Base-by-base conservation (phyloP, 2,797 vertebrate genomes). In the Anguilla pacifica region DNA sequence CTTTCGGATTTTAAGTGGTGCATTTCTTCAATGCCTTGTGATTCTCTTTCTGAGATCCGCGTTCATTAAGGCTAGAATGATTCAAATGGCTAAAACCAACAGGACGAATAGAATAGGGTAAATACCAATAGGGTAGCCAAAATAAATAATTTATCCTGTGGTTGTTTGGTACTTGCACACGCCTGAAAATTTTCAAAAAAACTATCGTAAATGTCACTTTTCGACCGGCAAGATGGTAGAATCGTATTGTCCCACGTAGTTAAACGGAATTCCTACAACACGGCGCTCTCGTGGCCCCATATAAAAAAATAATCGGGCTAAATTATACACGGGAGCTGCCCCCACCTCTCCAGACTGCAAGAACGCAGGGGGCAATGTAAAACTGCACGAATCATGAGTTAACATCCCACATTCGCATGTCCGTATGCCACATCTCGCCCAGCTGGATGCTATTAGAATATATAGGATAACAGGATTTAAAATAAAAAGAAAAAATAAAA, bases 291-390 rank as follows among this genome's bases (percentile, higher is more conserved):
- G 51, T 53, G 51, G 51, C 39, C 85, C 53, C 85, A 57, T 28
- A 86, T 81, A 53, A 70, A 79, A 74, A 89, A 89, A n/a, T 28
- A 67, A 81, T 51, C 39, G 1, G 88, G 83, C 90, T 94, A 93
- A 94, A 95, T 94, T 81, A 74, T 88, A 83, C 88, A 85, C 86
- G 89, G 84, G 91, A 91, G 92, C 94, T 94, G 92, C 94, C 91
- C 91, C 92, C 0, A 86, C 95, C 83, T 92, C 92, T 89, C 57
- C 90, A 88, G 90, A 93, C 93, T 92, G 93, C 93, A 90, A 89
- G 88, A 89, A 46, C 90, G 86, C 70, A 85, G 89, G 87, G 92
- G 84, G 77, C 28, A 83, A 81, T 84, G 72, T 85, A 53, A 87
- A 79, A 82, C 59, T 57, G 59, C 57, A 70, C 88, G 86, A 88